A percentile compares a stretch with the other conserved stretches of the same genome.
phyloP scores from a whole-genome alignment of 2,797 vertebrate species.

The Labroides dimidiatus region DNA sequence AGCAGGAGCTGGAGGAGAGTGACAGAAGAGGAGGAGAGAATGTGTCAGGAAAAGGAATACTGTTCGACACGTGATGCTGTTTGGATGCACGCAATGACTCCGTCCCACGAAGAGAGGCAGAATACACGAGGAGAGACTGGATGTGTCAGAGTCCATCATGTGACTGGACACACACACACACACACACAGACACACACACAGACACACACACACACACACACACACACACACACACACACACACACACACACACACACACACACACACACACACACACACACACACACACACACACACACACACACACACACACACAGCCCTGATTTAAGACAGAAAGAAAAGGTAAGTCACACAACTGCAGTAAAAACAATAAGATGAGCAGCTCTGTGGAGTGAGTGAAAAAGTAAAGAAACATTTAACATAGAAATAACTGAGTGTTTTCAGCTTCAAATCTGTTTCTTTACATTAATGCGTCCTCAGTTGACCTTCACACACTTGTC shows the following conservation, averaged over 20 bases:
- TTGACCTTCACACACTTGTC: constrained; percentile 10
- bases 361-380: constrained; percentile 40
- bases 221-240: background rate
- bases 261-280: constrained; percentile 8
- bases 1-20: constrained; percentile 29
- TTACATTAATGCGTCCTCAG: constrained; percentile 20
- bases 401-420: constrained; percentile 13
- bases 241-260: background rate
- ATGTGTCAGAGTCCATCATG: constrained; percentile 60
- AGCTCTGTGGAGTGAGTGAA: constrained; percentile 13
- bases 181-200: background rate
- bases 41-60: constrained; percentile 52
- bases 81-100: constrained; percentile 46
- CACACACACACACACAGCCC: background rate
- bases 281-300: constrained; percentile 5
- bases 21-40: constrained; percentile 50
- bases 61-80: constrained; percentile 37
- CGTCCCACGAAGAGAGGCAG: constrained; percentile 38
- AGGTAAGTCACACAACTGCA: constrained; percentile 1
- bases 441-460: constrained; percentile 2
- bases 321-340: constrained; percentile 31
- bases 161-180: constrained; percentile 34
- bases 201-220: constrained; percentile 3
- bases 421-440: constrained; percentile 11
- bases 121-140: constrained; percentile 21